Evolutionary conservation across 2,888 invertebrate species (phyloP).

Genomic region (Gandaritis pyraliata): DNA sequence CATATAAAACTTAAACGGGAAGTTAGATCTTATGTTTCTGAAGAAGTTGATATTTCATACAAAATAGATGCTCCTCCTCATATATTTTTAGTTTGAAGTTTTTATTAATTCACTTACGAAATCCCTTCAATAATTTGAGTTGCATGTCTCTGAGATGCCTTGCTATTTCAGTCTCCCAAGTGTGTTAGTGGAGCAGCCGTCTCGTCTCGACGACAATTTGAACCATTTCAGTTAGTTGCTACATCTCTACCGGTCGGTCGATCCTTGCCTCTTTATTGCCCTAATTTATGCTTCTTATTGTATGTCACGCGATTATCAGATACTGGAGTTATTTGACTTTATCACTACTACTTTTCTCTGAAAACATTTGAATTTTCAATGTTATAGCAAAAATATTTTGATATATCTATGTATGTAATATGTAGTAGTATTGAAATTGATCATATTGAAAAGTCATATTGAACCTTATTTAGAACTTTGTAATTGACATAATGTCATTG

Average conservation of each 20-base stretch:
- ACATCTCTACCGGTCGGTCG: constrained; percentile 44
- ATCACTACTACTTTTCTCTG: no score
- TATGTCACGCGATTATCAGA: constrained; percentile 29
- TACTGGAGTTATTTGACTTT: constrained; percentile 18
- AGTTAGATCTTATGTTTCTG: no score
- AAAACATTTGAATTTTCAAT: no score
- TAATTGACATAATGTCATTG: constrained; percentile 14
- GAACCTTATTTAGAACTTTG: neutral
- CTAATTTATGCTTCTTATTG: constrained; percentile 51
- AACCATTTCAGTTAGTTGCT: constrained; percentile 59
- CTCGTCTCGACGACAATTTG: constrained; percentile 67
- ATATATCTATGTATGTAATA: no score
- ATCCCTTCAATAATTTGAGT: constrained; percentile 37
- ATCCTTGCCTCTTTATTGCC: constrained; percentile 51
- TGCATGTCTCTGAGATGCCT: constrained; percentile 53
- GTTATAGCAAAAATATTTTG: no score
- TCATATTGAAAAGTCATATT: neutral
- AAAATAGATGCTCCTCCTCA: neutral
- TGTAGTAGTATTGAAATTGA: neutral
- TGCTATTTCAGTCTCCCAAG: constrained; percentile 71
- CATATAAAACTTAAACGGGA: no score
- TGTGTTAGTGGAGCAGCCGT: constrained; percentile 72
- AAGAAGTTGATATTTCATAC: no score
- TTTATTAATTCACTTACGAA: constrained; percentile 11
- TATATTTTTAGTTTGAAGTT: neutral